Percentiles rank a stretch among this genome's conserved stretches.
Conservation (phyloP, 2,797 vertebrate species). For the Heterohyrax brucei region DNA sequence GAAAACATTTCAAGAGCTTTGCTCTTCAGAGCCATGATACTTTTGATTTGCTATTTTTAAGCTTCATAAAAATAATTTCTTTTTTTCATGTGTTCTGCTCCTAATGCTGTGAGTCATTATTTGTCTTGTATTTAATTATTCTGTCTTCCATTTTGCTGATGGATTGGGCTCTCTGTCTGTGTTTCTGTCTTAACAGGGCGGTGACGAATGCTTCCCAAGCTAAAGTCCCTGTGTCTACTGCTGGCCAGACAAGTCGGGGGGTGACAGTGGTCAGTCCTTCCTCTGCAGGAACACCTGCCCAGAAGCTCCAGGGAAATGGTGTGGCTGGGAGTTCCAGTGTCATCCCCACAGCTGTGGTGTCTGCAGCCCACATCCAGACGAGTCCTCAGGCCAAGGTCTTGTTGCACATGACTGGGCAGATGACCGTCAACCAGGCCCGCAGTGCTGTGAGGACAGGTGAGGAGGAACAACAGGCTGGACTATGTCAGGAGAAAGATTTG, state of each 20-base stretch:
- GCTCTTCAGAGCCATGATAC: not conserved
- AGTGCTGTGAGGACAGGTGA: conserved; percentile 97
- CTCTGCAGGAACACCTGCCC: conserved; percentile 88
- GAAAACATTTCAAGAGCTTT: conserved; percentile 30
- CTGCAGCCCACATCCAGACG: conserved; percentile 95
- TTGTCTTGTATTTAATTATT: conserved; percentile 37
- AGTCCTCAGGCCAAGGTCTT: conserved; percentile 96
- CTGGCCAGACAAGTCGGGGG: conserved; percentile 93
- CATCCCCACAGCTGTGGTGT: conserved; percentile 92
- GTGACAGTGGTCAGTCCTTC: conserved; percentile 95
- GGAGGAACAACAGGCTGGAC: not conserved
- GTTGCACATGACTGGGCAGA: conserved; percentile 96
- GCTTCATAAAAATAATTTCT: conserved; percentile 58
- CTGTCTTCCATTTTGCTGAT: conserved; percentile 58
- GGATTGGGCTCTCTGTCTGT: conserved; percentile 20
- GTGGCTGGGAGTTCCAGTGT: conserved; percentile 90
- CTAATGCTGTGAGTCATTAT: conserved; percentile 60
- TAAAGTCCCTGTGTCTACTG: conserved; percentile 94
- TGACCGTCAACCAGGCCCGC: conserved; percentile 99
- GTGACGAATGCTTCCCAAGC: conserved; percentile 93
- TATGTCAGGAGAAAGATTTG: not conserved
- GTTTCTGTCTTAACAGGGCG: conserved; percentile 91
- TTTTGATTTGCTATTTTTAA: conserved; percentile 57
- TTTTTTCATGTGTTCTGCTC: conserved; percentile 8
- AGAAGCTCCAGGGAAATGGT: conserved; percentile 93